Percentiles rank a stretch among this genome's conserved stretches.
These are phyloP conservation scores for Conopomorpha cramerella DNA, from an alignment of 1,140 invertebrate genomes.

Conservation along the genomic window DNA sequence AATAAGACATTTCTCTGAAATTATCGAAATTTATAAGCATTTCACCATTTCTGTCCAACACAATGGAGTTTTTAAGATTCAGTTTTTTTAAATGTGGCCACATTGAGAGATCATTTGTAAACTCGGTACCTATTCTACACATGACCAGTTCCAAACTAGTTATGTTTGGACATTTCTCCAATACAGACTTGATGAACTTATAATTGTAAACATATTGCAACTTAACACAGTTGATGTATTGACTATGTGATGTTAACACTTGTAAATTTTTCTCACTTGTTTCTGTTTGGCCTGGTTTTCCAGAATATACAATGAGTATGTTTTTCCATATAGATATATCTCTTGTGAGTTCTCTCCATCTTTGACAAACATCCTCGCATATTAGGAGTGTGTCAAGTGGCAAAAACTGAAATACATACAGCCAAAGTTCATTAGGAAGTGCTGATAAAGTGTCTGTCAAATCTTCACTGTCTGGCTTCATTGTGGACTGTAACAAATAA, in stretches of 20 bases:
- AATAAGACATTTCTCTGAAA: slow-evolving; percentile 30
- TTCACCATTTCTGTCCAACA: slow-evolving; percentile 18
- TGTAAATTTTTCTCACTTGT: slow-evolving; percentile 28
- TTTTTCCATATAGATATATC: slow-evolving; percentile 35
- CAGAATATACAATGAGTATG: slow-evolving; percentile 32
- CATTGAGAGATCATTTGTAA: slow-evolving; percentile 27
- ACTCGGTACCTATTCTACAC: slow-evolving; percentile 36
- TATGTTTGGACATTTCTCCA: slow-evolving; percentile 33
- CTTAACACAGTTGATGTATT: slow-evolving; percentile 27
- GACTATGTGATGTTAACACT: slow-evolving; percentile 26
- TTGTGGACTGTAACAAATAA: no score
- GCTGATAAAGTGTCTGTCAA: no score
- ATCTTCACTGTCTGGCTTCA: no score
- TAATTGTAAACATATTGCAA: slow-evolving; percentile 48
- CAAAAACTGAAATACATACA: slow-evolving; percentile 40
- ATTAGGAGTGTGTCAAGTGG: slow-evolving; percentile 26
- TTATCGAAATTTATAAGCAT: slow-evolving; percentile 29
- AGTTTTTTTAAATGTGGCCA: slow-evolving; percentile 40
- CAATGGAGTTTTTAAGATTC: slow-evolving; percentile 36
- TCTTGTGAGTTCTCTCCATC: slow-evolving; percentile 30
- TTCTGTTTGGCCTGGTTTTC: slow-evolving; percentile 33
- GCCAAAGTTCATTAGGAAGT: slow-evolving; percentile 45
- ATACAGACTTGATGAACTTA: slow-evolving; percentile 24
- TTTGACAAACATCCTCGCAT: slow-evolving; percentile 31
- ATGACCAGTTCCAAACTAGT: slow-evolving; percentile 38